Evolutionary conservation across 2,888 invertebrate species (phyloP).

Genomic region (Noctuana brunneofusca): DNA sequence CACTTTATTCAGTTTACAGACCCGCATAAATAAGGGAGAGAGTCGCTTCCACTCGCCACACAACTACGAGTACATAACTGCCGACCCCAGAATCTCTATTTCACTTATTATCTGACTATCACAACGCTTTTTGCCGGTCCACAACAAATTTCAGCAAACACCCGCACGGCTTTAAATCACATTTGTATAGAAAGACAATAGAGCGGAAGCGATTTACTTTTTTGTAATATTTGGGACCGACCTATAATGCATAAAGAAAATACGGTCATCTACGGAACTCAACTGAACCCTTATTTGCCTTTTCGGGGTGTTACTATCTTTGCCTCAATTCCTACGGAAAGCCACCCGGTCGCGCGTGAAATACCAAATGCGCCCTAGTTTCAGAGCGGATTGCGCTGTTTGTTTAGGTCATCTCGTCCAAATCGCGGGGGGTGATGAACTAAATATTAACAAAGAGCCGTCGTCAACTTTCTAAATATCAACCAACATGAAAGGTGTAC

Average conservation of each 20-base stretch:
- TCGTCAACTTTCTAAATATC: slow-evolving; percentile 41
- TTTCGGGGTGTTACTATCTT: slow-evolving; percentile 76
- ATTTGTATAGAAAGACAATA: slow-evolving; percentile 65
- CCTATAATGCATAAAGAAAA: slow-evolving; percentile 75
- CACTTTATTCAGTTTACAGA: slow-evolving; percentile 72
- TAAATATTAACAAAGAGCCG: slow-evolving; percentile 68
- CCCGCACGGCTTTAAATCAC: slow-evolving; percentile 62
- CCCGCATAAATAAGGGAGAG: slow-evolving; percentile 73
- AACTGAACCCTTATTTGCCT: slow-evolving; percentile 76
- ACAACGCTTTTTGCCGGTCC: slow-evolving; percentile 46
- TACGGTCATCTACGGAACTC: slow-evolving; percentile 71
- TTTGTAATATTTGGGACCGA: slow-evolving; percentile 61
- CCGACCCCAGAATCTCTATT: slow-evolving; percentile 45
- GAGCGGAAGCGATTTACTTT: slow-evolving; percentile 61
- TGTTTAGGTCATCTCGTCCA: slow-evolving; percentile 70
- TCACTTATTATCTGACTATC: slow-evolving; percentile 53
- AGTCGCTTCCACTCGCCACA: slow-evolving; percentile 54
- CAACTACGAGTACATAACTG: slow-evolving; percentile 58
- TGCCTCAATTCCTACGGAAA: slow-evolving; percentile 76
- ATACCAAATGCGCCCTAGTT: slow-evolving; percentile 82
- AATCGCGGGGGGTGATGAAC: slow-evolving; percentile 69
- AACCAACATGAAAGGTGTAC: slow-evolving; percentile 26
- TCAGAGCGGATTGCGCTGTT: slow-evolving; percentile 74
- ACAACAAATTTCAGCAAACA: slow-evolving; percentile 46
- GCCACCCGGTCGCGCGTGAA: slow-evolving; percentile 75